Evolutionary conservation across 1,140 invertebrate genomes (phyloP), one percentile per base, ranked within the genome.

Genomic region (Cyphomyrmex costatus): DNA sequence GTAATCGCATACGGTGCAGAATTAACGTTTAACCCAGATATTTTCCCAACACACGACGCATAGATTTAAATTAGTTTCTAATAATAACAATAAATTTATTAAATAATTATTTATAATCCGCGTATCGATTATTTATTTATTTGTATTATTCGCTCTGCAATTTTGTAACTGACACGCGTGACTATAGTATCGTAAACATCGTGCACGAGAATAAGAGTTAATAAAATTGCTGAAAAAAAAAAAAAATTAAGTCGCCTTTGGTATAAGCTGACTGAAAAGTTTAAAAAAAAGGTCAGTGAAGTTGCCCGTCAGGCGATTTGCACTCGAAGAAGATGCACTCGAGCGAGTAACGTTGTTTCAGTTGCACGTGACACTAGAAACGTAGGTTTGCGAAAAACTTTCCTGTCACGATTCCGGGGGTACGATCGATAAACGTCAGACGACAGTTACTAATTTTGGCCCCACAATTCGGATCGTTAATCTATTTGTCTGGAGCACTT

Each of bases 271-370:
- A 49, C 21, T 56, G 27, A 36, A 82, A 73, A 82, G 66, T 73
- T 58, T 46, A 8, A 14, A 4, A 21, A 58, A 46, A 42, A 21
- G 46, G 0, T 19, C 36, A 8, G n/a, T 2, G 21, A n/a, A 46
- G 58, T 30, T 7, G 12, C 68, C 8, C 68, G 68, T 19, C 68
- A 61, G 68, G 24, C 56, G 79, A 83, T 83, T 83, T 83, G 42
- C 68, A 33, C 79, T 83, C 56, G 33, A 83, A 83, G 68, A 60
- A 83, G 42, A 83, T 60, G 79, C 79, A 33, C 42, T 83, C 79
- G 68, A 46, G 53, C 68, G 68, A 74, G 21, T 83, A 61, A 83
- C 68, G 79, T 83, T 83, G 68, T 83, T 74, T 83, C 79, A 42
- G 36, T 46, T 36, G 79, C 58, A 83, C 79, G 79, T 83, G 79